A percentile compares a stretch with the other conserved stretches of the same genome.
phyloP scores from a whole-genome alignment of 2,888 invertebrate genomes.

The Trachelus iudaicus region DNA sequence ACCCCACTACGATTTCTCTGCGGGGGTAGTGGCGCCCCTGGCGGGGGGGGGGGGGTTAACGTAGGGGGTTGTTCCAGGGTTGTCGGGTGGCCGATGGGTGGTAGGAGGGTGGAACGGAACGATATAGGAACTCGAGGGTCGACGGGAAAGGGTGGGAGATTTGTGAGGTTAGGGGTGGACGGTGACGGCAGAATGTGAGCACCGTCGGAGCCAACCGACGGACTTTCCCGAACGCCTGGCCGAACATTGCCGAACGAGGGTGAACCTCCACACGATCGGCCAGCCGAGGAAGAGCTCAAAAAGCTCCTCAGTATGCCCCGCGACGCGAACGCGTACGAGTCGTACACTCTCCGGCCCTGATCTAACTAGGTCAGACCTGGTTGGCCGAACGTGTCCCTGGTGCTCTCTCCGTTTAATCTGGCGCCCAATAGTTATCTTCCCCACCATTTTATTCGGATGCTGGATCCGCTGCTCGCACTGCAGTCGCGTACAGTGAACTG shows the following conservation, averaged over 20 bases:
- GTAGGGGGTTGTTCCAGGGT: slow-evolving; percentile 2
- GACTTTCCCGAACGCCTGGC: neutral
- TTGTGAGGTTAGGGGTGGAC: slow-evolving; percentile 3
- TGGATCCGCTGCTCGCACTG: neutral
- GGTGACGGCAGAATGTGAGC: slow-evolving; percentile 31
- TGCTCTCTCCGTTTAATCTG: neutral
- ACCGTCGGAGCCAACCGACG: slow-evolving; percentile 14
- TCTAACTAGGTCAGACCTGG: slow-evolving; percentile 38
- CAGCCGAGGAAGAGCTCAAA: slow-evolving; percentile 7
- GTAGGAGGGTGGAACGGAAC: neutral
- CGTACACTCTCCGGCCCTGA: slow-evolving; percentile 23
- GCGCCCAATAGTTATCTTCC: neutral
- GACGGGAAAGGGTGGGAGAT: neutral
- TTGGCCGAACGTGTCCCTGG: neutral
- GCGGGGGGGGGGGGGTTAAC: slow-evolving; percentile 1
- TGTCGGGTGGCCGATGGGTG: neutral
- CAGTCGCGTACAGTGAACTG: neutral
- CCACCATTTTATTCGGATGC: neutral
- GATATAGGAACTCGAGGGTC: neutral
- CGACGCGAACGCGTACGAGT: slow-evolving; percentile 39
- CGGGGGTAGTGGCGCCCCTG: neutral
- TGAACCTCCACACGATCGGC: slow-evolving; percentile 10
- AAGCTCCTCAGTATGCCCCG: slow-evolving; percentile 37
- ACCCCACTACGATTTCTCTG: neutral
- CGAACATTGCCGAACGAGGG: slow-evolving; percentile 9